Conservation (phyloP, 1,140 invertebrate species). For the Hylyphantes graminicola region DNA sequence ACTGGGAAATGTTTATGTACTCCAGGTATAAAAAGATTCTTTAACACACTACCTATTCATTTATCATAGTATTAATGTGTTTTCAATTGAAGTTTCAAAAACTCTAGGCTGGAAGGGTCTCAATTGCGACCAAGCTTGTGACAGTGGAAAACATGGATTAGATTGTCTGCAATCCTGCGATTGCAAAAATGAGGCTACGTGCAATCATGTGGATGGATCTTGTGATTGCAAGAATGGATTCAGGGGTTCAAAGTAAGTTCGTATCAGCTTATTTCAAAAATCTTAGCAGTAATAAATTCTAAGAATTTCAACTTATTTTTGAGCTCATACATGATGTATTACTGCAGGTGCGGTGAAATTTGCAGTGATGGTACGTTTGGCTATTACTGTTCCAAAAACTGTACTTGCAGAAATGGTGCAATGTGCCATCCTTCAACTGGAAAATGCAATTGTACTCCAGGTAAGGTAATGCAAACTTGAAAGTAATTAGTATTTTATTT, state of each 20-base stretch:
- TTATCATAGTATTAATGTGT: slow-evolving; percentile 20
- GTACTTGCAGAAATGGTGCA: no score
- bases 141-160: slow-evolving; percentile 6
- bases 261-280: slow-evolving; percentile 64
- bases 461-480: no score
- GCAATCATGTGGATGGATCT: slow-evolving; percentile 80
- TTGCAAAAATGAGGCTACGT: slow-evolving; percentile 87
- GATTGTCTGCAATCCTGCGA: slow-evolving; percentile 74
- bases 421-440: no score
- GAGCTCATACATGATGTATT: no score
- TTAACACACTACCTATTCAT: not conserved
- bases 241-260: slow-evolving; percentile 72
- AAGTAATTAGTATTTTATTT: no score
- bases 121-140: not conserved
- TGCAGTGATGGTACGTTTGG: no score
- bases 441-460: no score
- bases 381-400: no score
- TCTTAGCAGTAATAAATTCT: no score
- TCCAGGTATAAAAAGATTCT: not conserved
- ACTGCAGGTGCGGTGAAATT: no score
- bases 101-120: not conserved
- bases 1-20: not conserved
- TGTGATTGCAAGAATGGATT: slow-evolving; percentile 9
- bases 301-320: no score
- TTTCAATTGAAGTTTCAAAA: not conserved